Base-by-base conservation (phyloP, 2,888 invertebrate genomes). In the Tipula helvola region DNA sequence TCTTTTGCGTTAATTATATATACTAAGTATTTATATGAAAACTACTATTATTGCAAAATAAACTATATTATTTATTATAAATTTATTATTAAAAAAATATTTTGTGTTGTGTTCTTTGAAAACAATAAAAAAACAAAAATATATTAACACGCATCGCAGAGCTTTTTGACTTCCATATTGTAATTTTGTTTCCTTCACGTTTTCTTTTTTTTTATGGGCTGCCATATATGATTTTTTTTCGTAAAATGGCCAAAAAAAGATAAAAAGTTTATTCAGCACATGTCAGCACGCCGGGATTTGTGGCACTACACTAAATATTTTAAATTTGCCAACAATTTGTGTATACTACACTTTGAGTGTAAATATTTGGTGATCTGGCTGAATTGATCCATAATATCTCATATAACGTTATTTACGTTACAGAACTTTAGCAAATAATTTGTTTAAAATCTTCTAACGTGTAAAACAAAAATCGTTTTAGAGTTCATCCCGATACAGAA, bases 101-200 rank as follows among this genome's bases (percentile, higher is more conserved):
- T 71, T 28, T 71, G 71, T 71, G 47, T 52, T 52, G 47, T 71
- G 71, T 71, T 71, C 71, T 71, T 71, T 71, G 71, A 71, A 71
- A 71, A 71, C 71, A 71, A 71, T 71, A 71, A 71, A 71, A 52
- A 71, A 71, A 71, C 71, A 71, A 71, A 71, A 71, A 71, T 71
- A 71, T 71, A 71, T 71, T 71, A 71, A 71, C 71, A 71, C 71
- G 71, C 71, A 71, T 71, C 71, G 71, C 4, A 71, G 71, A 71
- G 71, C 71, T 71, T 71, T 71, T 71, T 71, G 71, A 71, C 71
- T 71, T 71, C 71, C 71, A 71, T 71, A 71, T 71, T 71, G 71
- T 71, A 71, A 71, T 71, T 71, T 71, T 71, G 71, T 71, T 71
- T 71, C 71, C 71, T 71, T 71, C 71, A 71, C 71, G 71, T 71